These are phyloP conservation scores for Spatulosminthurus flaviceps DNA, from an alignment of 2,888 invertebrate genomes.

Conservation along the genomic window DNA sequence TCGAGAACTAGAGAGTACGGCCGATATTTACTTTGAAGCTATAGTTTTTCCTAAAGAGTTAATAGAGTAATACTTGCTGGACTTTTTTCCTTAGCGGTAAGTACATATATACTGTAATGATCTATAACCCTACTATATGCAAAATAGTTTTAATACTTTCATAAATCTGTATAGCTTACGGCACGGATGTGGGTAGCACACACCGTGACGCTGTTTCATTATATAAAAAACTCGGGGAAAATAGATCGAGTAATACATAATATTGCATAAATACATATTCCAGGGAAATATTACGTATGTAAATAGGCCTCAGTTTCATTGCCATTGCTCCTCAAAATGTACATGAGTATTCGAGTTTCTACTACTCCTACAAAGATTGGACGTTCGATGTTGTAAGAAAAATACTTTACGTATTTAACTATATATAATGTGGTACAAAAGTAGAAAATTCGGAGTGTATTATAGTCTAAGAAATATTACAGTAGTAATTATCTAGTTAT, in stretches of 20 bases:
- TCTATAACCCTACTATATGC: too few relatives aligned
- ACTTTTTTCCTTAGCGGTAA: too few relatives aligned
- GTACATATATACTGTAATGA: too few relatives aligned
- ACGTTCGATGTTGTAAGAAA: background rate
- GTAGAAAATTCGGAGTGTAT: constrained; percentile 8
- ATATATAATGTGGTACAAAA: background rate
- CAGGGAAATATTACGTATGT: background rate
- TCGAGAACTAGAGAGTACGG: too few relatives aligned
- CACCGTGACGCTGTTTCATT: too few relatives aligned
- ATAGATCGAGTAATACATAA: background rate
- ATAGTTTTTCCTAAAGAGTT: too few relatives aligned
- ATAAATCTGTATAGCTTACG: too few relatives aligned
- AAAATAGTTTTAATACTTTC: too few relatives aligned
- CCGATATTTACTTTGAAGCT: too few relatives aligned
- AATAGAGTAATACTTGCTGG: too few relatives aligned
- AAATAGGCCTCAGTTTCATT: constrained; percentile 1
- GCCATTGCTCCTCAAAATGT: background rate
- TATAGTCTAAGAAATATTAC: background rate
- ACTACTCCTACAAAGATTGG: background rate
- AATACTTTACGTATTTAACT: background rate
- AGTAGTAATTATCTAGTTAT: background rate
- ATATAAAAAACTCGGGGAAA: too few relatives aligned
- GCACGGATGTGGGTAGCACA: too few relatives aligned
- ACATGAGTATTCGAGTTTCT: background rate
- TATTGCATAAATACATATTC: background rate